Base-by-base conservation (phyloP, 35 echinoderm and acorn worm species). In the Hemicentrotus pulcherrimus region DNA sequence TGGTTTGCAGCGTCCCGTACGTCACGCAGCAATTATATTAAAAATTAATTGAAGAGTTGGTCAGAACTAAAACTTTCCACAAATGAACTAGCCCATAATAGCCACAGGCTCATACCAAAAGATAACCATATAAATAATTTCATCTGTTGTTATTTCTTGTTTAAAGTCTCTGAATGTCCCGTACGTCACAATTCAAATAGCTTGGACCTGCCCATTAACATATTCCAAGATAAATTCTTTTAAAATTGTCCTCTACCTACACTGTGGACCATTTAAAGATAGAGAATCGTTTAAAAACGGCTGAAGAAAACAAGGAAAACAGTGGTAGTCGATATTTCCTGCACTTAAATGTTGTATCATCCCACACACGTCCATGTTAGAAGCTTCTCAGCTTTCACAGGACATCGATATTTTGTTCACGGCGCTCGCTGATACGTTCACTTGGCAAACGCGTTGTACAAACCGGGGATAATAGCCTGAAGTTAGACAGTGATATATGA, bases 401-500 rank as follows among this genome's bases (percentile, higher is more conserved):
- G 19, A 78, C 65, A 78, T 78, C 65, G 65, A 78, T 78, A 78
- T 78, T 78, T n/a, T 78, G 65, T 22, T 78, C 65, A 78, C 65
- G 65, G 65, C 65, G 65, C 65, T 78, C 65, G 65, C 65, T 78
- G 65, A 78, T 78, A 78, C 19, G 22, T 78, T 78, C 65, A 78
- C 15, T 78, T n/a, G 65, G 65, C 65, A 78, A 78, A 78, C 28
- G 65, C 65, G 65, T 78, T 78, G 65, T 78, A 78, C 65, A 78
- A 78, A 78, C 65, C 24, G 65, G 65, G 19, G 65, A n/a, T 78
- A n/a, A 22, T 78, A 78, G 22, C 65, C 65, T 78, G 65, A 78
- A 78, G 65, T 78, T 78, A 78, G 65, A 78, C 65, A 78, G 22
- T 78, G 65, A 78, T 78, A 78, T 78, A 78, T 78, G 65, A n/a